phyloP scores from a whole-genome alignment of 2,797 vertebrate genomes.

The Leptatherina wallacei region DNA sequence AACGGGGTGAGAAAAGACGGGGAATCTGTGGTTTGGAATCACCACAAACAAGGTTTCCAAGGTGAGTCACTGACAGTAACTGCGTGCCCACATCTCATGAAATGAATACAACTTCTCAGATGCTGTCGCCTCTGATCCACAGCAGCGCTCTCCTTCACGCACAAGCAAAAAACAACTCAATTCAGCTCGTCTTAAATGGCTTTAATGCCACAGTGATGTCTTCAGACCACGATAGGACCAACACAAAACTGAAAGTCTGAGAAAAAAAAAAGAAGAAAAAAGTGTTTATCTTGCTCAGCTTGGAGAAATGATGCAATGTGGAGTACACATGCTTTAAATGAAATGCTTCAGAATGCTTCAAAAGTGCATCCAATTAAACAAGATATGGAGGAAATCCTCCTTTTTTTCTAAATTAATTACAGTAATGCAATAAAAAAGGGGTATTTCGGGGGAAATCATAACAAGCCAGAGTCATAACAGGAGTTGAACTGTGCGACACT shows the following conservation, averaged over 20 bases:
- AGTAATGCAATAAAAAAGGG: not conserved
- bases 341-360: slow-evolving; percentile 18
- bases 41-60: slow-evolving; percentile 77
- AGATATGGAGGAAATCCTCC: slow-evolving; percentile 8
- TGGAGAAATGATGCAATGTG: slow-evolving; percentile 57
- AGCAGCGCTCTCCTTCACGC: slow-evolving; percentile 6
- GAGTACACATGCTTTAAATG: slow-evolving; percentile 46
- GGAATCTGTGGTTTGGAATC: slow-evolving; percentile 73
- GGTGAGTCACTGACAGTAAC: slow-evolving; percentile 71
- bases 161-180: slow-evolving; percentile 1
- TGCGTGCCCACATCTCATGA: slow-evolving; percentile 33
- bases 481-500: not conserved
- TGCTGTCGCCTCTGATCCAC: slow-evolving; percentile 28
- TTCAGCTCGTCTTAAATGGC: not conserved
- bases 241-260: slow-evolving; percentile 31
- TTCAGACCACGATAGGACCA: slow-evolving; percentile 9
- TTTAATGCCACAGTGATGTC: not conserved
- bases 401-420: slow-evolving; percentile 1
- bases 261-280: slow-evolving; percentile 12
- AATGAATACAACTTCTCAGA: slow-evolving; percentile 43
- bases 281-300: slow-evolving; percentile 48
- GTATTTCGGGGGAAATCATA: not conserved
- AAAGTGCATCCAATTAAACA: slow-evolving; percentile 43
- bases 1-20: slow-evolving; percentile 68
- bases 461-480: not conserved